Evolutionary conservation across 2,113 vertebrate genomes (phyloP).

Genomic region (Dromas ardeola): DNA sequence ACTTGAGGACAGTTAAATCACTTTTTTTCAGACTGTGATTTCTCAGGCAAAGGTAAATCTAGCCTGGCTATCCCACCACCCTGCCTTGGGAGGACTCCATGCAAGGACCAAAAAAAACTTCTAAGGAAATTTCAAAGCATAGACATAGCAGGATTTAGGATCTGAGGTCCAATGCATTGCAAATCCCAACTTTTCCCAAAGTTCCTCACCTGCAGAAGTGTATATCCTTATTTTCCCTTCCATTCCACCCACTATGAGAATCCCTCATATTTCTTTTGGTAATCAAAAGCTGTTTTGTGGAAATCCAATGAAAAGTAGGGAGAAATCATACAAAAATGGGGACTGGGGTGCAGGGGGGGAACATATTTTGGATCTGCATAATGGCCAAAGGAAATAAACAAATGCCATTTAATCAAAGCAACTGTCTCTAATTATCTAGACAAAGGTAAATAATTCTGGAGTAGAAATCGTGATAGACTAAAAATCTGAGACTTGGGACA

Average conservation of each 20-base stretch:
- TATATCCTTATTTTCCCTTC: neutral
- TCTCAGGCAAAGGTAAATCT: neutral
- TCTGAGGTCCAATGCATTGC: neutral
- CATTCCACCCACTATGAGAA: neutral
- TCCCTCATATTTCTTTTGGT: neutral
- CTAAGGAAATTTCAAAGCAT: neutral
- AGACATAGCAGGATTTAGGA: neutral
- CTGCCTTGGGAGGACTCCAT: neutral
- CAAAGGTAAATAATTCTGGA: neutral
- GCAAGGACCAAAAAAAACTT: neutral
- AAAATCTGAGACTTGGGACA: neutral
- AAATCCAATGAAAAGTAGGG: neutral
- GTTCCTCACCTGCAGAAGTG: neutral
- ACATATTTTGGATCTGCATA: neutral
- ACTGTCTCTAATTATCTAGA: neutral
- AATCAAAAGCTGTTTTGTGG: neutral
- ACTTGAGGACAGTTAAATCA: neutral
- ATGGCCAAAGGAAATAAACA: neutral
- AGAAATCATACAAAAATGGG: neutral
- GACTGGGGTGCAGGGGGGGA: accelerated
- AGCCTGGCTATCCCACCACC: neutral
- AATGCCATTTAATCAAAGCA: neutral
- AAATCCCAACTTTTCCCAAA: neutral
- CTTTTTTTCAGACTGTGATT: neutral
- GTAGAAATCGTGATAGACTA: neutral